These are phyloP conservation scores for Morus bassanus DNA, from an alignment of 2,797 vertebrate genomes.

Conservation along the genomic window DNA sequence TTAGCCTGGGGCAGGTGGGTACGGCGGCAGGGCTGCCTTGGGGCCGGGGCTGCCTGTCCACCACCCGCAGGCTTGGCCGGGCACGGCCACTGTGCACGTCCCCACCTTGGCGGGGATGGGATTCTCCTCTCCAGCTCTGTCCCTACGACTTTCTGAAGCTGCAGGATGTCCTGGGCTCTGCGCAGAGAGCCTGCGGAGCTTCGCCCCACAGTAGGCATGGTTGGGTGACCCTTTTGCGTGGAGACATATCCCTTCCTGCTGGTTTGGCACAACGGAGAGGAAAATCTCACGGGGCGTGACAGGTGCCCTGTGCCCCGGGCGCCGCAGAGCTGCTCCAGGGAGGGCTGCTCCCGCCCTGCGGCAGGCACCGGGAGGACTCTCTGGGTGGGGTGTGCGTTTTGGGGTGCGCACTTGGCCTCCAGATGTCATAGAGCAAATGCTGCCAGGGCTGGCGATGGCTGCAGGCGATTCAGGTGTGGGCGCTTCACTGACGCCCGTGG, in stretches of 20 bases:
- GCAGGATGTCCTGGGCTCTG: background rate
- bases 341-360: background rate
- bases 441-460: rapidly evolving
- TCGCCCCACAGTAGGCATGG: rapidly evolving
- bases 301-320: background rate
- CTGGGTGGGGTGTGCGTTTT: background rate
- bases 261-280: background rate
- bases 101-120: rapidly evolving
- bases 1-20: background rate
- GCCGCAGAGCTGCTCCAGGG: rapidly evolving
- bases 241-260: rapidly evolving
- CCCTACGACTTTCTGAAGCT: background rate
- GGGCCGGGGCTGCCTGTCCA: background rate
- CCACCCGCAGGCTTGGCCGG: rapidly evolving
- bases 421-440: rapidly evolving
- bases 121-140: background rate
- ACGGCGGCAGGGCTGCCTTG: background rate
- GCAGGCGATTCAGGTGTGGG: rapidly evolving
- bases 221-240: rapidly evolving
- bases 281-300: rapidly evolving
- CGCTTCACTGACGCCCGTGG: rapidly evolving
- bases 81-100: rapidly evolving
- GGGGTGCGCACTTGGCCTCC: background rate
- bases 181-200: background rate
- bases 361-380: background rate